phyloP scores from a whole-genome alignment of 2,113 vertebrate genomes.

The Castor canadensis region DNA sequence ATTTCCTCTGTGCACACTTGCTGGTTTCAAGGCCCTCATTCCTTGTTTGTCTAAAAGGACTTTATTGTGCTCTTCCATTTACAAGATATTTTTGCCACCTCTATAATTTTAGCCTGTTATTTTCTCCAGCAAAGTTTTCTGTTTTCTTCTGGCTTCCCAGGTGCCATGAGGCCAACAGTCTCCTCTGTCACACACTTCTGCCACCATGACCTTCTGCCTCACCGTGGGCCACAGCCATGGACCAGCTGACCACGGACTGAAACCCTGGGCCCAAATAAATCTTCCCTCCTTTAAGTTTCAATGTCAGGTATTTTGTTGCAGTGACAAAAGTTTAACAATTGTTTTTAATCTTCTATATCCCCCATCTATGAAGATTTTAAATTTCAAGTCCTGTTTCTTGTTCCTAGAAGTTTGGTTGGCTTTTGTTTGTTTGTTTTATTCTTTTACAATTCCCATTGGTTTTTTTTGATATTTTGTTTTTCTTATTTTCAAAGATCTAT shows the following conservation, averaged over 20 bases:
- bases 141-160: too few relatives aligned
- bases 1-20: not conserved
- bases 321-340: too few relatives aligned
- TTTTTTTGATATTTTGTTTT: not conserved
- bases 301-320: too few relatives aligned
- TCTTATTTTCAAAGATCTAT: not conserved
- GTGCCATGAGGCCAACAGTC: too few relatives aligned
- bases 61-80: not conserved
- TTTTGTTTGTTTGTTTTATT: not conserved
- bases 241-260: too few relatives aligned
- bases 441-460: not conserved
- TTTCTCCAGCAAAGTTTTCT: not conserved
- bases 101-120: not conserved
- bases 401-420: not conserved
- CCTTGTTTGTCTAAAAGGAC: not conserved
- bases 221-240: too few relatives aligned
- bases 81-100: not conserved
- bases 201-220: too few relatives aligned
- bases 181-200: too few relatives aligned
- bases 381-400: not conserved
- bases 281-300: too few relatives aligned
- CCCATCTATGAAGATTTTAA: not conserved
- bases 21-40: not conserved
- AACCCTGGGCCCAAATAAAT: too few relatives aligned
- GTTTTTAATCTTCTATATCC: not conserved